Percentiles rank a stretch among this genome's conserved stretches.
These are phyloP conservation scores for Saccostrea glomerata DNA, from an alignment of 1,140 invertebrate species.

Conservation along the genomic window DNA sequence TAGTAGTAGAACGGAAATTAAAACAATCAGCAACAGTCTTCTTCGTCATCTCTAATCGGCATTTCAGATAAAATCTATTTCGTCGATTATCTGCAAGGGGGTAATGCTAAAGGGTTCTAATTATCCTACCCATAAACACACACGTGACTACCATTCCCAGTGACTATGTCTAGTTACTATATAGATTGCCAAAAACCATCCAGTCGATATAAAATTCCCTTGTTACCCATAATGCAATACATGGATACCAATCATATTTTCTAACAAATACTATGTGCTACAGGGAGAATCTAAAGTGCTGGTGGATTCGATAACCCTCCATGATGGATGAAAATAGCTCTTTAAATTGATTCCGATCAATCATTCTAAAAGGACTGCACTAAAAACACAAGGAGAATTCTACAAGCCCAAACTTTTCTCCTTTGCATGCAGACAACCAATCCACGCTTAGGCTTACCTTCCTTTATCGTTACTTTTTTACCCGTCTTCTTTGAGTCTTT, in stretches of 20 bases:
- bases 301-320: background rate
- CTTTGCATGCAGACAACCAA: slow-evolving; percentile 26
- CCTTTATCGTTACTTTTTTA: background rate
- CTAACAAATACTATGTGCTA: background rate
- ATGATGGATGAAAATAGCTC: background rate
- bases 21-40: background rate
- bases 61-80: background rate
- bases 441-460: slow-evolving; percentile 26
- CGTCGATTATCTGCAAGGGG: background rate
- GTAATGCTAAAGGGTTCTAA: background rate
- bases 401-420: slow-evolving; percentile 27
- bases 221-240: background rate
- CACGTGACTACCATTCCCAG: background rate
- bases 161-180: background rate
- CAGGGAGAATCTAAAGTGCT: background rate
- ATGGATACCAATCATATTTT: background rate
- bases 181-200: background rate
- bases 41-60: background rate
- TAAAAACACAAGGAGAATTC: slow-evolving; percentile 18
- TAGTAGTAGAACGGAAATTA: background rate
- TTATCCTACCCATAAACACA: background rate
- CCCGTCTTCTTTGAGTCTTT: background rate
- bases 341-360: background rate
- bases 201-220: background rate
- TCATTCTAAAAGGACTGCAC: background rate